Base-by-base conservation (phyloP, 2,888 invertebrate species). In the Conistra vaccinii region DNA sequence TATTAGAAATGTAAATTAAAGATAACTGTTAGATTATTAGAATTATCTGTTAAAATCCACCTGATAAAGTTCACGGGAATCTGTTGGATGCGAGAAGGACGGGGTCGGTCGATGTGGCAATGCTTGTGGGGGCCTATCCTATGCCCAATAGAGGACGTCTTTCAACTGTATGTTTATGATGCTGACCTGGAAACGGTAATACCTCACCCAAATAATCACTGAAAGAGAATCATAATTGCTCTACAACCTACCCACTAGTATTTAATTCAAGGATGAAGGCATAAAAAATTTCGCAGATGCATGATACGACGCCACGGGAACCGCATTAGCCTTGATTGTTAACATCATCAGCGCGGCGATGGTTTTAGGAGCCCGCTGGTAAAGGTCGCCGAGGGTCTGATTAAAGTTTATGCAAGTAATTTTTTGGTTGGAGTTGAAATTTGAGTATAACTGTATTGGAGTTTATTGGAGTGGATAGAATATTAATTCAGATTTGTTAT, bases 241-340 rank as follows among this genome's bases (percentile, higher is more conserved):
- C 39, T 42, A 79, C 32, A 61, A 67, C 51, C 45, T 53, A 29
- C 60, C 48, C 51, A 48, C 78, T 82, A 82, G 69, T 74, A 78
- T 80, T 85, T 85, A 79, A 83, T 74, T 58, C 68, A 73, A 78
- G 80, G 74, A 74, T 86, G 57, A 74, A 76, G 26, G 70, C 32
- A 73, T 76, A 74, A 73, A 73, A 73, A 81, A 79, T 77, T 83
- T 83, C 73, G 51, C 80, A 85, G 85, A 87, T 87, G 80, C 77
- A 51, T 84, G 87, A 84, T 86, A 85, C 74, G 2, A 35, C 42
- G 74, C 69, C 29, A 58, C 51, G 78, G 65, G 63, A 79, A 81
- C 76, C 57, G 67, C 84, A 86, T 87, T 87, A 87, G 81, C 85
- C 88, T 88, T 87, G 85, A 88, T 87, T 87, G 87, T 86, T 85